These are phyloP conservation scores for Clarias gariepinus DNA, from an alignment of 2,113 vertebrate genomes.

Conservation along the genomic window DNA sequence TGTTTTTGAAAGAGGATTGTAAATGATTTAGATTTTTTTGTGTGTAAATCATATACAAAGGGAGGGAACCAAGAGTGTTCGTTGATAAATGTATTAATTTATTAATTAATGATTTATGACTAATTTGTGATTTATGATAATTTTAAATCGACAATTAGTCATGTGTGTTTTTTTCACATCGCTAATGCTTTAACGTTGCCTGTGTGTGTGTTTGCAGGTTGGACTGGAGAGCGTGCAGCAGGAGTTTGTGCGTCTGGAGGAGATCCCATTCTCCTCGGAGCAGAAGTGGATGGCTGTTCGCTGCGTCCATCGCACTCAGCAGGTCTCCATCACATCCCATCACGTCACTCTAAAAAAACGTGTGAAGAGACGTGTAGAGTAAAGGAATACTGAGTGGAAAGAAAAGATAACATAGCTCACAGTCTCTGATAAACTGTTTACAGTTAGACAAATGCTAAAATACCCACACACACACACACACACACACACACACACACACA, in stretches of 20 bases:
- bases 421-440: background rate
- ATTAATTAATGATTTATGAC: background rate
- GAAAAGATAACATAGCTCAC: too few species aligned
- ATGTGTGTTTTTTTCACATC: background rate
- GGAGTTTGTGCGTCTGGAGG: slow-evolving; percentile 88
- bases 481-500: background rate
- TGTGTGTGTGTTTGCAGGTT: slow-evolving; percentile 75
- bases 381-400: background rate
- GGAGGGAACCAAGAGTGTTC: background rate
- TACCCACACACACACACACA: background rate
- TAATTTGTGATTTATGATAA: too few species aligned
- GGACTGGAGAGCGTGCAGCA: slow-evolving; percentile 87
- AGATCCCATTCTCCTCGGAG: slow-evolving; percentile 93
- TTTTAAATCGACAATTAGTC: too few species aligned
- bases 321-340: slow-evolving; percentile 70
- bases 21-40: too few species aligned
- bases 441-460: background rate
- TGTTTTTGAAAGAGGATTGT: background rate
- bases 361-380: background rate
- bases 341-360: background rate
- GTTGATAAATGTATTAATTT: too few species aligned
- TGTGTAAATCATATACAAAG: background rate
- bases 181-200: background rate
- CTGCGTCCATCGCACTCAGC: slow-evolving; percentile 87
- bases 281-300: slow-evolving; percentile 98